Percentiles rank a stretch among this genome's conserved stretches.
Evolutionary conservation across 1,140 invertebrate genomes (phyloP).

Genomic region (Papilio dardanus): DNA sequence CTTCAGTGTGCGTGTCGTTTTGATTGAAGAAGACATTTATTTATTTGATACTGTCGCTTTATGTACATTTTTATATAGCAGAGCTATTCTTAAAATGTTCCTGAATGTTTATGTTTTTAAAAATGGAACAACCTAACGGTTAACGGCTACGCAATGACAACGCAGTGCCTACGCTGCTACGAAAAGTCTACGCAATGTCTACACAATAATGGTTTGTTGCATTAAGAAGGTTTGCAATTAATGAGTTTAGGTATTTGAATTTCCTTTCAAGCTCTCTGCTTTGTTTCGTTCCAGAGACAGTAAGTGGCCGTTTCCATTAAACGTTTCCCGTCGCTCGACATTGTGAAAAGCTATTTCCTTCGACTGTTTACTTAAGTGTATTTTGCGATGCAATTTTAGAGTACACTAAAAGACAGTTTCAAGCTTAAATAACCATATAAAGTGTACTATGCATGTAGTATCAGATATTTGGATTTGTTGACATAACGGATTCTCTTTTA

Average conservation of each 20-base stretch:
- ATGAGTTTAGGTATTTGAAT: not conserved
- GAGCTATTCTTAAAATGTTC: too few relatives aligned
- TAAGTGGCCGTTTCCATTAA: conserved; percentile 27
- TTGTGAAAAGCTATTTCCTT: conserved; percentile 27
- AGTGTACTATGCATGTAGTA: not conserved
- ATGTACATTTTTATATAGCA: not conserved
- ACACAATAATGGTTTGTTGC: not conserved
- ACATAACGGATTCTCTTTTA: not conserved
- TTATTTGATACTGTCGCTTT: not conserved
- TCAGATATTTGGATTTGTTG: not conserved
- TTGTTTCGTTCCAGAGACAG: conserved; percentile 11
- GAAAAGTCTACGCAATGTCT: not conserved
- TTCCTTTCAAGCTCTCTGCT: conserved; percentile 9
- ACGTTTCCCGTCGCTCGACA: conserved; percentile 13
- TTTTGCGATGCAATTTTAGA: conserved; percentile 1
- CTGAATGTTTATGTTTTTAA: too few relatives aligned
- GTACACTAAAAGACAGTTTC: not conserved
- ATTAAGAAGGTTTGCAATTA: not conserved
- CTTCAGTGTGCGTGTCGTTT: not conserved
- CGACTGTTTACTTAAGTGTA: conserved; percentile 5
- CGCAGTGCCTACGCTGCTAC: not conserved
- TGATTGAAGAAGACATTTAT: not conserved
- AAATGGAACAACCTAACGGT: not conserved
- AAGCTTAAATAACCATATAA: not conserved
- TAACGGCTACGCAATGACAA: too few relatives aligned